Percentiles rank a stretch among this genome's conserved stretches.
Conservation (phyloP, 2,113 vertebrate species). For the Tylochromis polylepis region DNA sequence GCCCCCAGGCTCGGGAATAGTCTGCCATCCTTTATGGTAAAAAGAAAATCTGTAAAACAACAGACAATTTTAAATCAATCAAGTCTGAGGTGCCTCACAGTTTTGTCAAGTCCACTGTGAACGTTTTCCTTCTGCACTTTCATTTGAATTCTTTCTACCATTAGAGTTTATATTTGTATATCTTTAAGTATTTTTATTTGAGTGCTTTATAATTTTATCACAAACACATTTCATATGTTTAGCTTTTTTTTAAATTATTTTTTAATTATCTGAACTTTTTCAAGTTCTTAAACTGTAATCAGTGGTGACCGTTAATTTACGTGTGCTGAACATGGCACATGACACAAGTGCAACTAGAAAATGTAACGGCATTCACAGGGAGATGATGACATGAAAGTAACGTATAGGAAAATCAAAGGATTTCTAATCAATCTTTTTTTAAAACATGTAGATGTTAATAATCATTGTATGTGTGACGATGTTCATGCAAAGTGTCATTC, state of each 20-base stretch:
- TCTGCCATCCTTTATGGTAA: not conserved
- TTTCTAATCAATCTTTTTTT: not conserved
- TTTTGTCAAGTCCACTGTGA: not conserved
- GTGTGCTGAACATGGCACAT: not conserved
- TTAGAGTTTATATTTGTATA: not conserved
- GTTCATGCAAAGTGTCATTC: not conserved
- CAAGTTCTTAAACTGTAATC: not conserved
- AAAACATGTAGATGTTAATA: not conserved
- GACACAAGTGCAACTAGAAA: not conserved
- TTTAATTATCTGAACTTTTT: not conserved
- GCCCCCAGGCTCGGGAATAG: fast-evolving
- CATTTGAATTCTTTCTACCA: not conserved
- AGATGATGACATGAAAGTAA: fast-evolving
- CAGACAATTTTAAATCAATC: not conserved
- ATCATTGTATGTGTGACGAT: not conserved
- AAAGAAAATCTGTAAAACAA: not conserved
- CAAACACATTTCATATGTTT: not conserved
- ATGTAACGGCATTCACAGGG: not conserved
- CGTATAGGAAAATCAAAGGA: not conserved
- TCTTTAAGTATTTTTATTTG: not conserved
- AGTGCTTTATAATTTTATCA: not conserved
- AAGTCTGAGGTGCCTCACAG: not conserved
- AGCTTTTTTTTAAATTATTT: not conserved
- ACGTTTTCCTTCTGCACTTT: not conserved
- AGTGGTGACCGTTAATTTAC: fast-evolving